These are phyloP conservation scores for Herpetotheres cachinnans DNA, from an alignment of 2,113 vertebrate genomes.

Conservation along the genomic window DNA sequence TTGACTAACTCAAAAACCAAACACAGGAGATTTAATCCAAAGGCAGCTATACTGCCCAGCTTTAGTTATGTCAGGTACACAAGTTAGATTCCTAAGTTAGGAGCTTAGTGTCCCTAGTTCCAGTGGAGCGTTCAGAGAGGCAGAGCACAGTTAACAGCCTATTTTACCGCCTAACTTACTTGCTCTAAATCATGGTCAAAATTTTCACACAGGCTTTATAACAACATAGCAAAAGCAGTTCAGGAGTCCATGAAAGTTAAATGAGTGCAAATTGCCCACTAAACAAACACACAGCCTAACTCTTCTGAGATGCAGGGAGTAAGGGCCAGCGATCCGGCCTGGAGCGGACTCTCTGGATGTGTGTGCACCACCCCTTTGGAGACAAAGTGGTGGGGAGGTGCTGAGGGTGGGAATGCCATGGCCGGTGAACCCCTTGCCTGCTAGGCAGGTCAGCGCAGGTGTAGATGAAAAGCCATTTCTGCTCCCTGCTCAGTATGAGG, in stretches of 20 bases:
- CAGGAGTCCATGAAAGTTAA: neutral
- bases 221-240: neutral
- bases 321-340: neutral
- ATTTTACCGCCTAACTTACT: neutral
- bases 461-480: neutral
- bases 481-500: neutral
- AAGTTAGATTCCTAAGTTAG: neutral
- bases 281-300: neutral
- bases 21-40: neutral
- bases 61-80: neutral
- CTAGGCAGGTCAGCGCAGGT: neutral
- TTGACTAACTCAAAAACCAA: neutral
- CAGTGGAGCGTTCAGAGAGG: neutral
- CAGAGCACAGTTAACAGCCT: neutral
- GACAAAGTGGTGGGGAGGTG: neutral
- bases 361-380: neutral
- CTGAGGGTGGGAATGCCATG: neutral
- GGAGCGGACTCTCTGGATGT: neutral
- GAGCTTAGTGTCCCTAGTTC: neutral
- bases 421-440: neutral
- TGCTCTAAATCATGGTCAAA: neutral
- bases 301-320: neutral
- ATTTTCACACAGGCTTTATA: neutral
- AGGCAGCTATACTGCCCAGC: neutral
- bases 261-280: neutral